Evolutionary conservation across 2,888 invertebrate genomes (phyloP).

Genomic region (Unio pictorum): DNA sequence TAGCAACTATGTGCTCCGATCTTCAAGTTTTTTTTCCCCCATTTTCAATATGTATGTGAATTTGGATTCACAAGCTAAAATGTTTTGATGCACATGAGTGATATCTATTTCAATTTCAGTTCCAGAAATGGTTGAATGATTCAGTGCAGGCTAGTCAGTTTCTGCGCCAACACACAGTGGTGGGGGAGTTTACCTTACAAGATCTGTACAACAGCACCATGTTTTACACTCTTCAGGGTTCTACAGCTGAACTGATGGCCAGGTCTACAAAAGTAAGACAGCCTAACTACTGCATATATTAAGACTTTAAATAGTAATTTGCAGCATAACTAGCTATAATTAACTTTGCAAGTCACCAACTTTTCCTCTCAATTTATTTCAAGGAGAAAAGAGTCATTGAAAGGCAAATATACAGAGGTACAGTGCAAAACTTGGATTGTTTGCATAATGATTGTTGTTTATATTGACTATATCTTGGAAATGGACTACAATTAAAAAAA

Average conservation of each 20-base stretch:
- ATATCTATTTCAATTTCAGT: constrained; percentile 21
- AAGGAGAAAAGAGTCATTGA: too few relatives aligned
- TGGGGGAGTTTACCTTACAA: constrained; percentile 45
- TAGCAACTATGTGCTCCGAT: too few relatives aligned
- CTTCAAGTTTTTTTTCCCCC: too few relatives aligned
- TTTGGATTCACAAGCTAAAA: background rate
- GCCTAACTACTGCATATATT: background rate
- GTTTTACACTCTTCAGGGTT: constrained; percentile 63
- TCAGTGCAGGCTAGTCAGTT: constrained; percentile 44
- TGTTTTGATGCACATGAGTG: background rate
- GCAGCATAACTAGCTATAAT: too few relatives aligned
- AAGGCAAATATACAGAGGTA: background rate
- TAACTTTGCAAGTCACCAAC: too few relatives aligned
- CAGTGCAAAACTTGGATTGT: background rate
- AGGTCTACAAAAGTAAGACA: constrained; percentile 1
- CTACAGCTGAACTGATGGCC: constrained; percentile 43
- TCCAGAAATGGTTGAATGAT: constrained; percentile 43
- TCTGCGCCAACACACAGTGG: constrained; percentile 59
- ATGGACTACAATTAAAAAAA: too few relatives aligned
- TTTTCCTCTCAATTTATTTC: too few relatives aligned
- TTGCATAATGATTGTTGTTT: background rate
- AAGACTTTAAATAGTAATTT: too few relatives aligned
- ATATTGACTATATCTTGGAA: too few relatives aligned
- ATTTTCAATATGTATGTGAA: too few relatives aligned
- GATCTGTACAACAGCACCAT: constrained; percentile 39